phyloP scores from a whole-genome alignment of 2,888 invertebrate species.

The Caenorhabditis afra region DNA sequence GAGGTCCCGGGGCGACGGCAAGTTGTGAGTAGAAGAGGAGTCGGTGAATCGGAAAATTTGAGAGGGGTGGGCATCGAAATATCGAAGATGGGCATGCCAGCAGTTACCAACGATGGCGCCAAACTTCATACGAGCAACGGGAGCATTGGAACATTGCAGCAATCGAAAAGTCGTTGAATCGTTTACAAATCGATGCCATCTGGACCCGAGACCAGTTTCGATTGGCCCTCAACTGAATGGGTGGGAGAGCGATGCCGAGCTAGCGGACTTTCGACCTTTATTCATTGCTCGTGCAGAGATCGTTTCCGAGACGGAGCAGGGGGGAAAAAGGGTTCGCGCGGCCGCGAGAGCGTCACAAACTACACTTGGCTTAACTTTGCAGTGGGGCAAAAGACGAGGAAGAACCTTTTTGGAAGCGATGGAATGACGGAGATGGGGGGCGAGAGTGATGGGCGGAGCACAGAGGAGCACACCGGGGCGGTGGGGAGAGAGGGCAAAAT shows the following conservation, averaged over 20 bases:
- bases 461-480: constrained; percentile 14
- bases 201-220: constrained; percentile 11
- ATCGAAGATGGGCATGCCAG: background rate
- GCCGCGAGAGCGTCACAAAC: constrained; percentile 1
- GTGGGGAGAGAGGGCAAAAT: constrained; percentile 13
- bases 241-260: background rate
- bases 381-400: background rate
- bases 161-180: background rate
- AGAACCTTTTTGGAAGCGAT: constrained; percentile 31
- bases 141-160: background rate
- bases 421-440: background rate
- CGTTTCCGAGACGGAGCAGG: background rate
- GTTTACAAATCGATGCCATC: constrained; percentile 38
- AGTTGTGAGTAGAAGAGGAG: constrained; percentile 8
- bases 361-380: constrained; percentile 4
- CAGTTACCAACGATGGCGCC: background rate
- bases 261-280: constrained; percentile 20
- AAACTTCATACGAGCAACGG: background rate
- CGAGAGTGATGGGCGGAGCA: constrained; percentile 14
- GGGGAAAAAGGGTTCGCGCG: background rate
- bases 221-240: background rate
- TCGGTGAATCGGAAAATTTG: constrained; percentile 35
- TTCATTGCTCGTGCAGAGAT: constrained; percentile 16
- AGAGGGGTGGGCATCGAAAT: background rate
- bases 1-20: constrained; percentile 4